Conservation (phyloP, 2,888 invertebrate species). For the Hemistola chrysoprasaria region DNA sequence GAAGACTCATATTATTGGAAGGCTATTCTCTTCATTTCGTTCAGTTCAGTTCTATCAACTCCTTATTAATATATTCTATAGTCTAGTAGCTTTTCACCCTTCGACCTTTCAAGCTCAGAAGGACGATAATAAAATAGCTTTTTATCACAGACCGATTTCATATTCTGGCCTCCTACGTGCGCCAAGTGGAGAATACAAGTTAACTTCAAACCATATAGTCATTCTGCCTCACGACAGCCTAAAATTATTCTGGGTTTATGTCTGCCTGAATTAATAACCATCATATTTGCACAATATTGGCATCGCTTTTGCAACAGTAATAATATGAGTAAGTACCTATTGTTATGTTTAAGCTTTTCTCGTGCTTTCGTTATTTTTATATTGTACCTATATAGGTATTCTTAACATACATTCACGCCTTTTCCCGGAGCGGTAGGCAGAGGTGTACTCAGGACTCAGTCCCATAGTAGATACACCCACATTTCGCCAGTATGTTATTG, state of each 20-base stretch:
- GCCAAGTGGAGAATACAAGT: constrained; percentile 10
- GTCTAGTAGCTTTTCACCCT: constrained; percentile 18
- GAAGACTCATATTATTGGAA: constrained; percentile 22
- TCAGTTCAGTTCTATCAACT: constrained; percentile 17
- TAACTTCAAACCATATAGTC: background rate
- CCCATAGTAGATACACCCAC: too few species aligned
- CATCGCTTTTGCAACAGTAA: too few species aligned
- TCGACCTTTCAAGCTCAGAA: constrained; percentile 24
- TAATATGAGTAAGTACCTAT: too few species aligned
- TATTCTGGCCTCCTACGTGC: constrained; percentile 15
- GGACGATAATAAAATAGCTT: constrained; percentile 19
- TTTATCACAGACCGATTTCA: constrained; percentile 22
- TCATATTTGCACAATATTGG: too few species aligned
- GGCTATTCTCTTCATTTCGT: too few species aligned
- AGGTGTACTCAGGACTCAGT: too few species aligned
- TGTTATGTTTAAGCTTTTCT: too few species aligned
- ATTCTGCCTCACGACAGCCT: constrained; percentile 6
- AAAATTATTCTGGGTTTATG: constrained; percentile 4
- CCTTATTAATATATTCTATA: constrained; percentile 1
- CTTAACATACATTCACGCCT: too few species aligned
- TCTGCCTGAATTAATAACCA: background rate
- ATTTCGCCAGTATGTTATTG: too few species aligned
- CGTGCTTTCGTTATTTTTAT: too few species aligned
- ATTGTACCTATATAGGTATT: too few species aligned
- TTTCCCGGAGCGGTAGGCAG: too few species aligned